A percentile compares a stretch with the other conserved stretches of the same genome.
These are phyloP conservation scores for Lithophane semibrunnea DNA, from an alignment of 2,888 invertebrate genomes.

Conservation along the genomic window DNA sequence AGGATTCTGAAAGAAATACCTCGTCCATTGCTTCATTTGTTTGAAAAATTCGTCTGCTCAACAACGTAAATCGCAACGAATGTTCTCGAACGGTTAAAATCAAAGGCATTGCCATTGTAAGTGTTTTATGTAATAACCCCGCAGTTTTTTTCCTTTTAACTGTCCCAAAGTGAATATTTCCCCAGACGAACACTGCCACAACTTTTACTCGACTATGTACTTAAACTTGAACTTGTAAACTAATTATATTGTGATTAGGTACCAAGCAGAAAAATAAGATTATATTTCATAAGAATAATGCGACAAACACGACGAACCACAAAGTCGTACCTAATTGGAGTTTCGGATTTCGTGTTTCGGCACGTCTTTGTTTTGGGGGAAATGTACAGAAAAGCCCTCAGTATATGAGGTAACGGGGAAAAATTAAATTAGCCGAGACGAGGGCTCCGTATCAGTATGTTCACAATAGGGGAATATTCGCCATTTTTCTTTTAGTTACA, in stretches of 20 bases:
- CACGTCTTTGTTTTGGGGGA: conserved; percentile 64
- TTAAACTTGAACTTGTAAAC: not conserved
- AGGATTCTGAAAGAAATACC: no score
- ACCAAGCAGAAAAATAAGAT: conserved; percentile 33
- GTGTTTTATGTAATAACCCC: not conserved
- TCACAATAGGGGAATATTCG: conserved; percentile 68
- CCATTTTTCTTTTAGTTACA: conserved; percentile 74
- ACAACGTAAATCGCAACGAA: not conserved
- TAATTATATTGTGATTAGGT: not conserved
- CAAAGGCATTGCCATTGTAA: not conserved
- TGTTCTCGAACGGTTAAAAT: not conserved
- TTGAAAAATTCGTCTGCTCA: not conserved
- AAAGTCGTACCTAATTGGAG: conserved; percentile 54
- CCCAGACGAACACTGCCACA: no score
- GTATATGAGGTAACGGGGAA: conserved; percentile 61
- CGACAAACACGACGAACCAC: conserved; percentile 44
- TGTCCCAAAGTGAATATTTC: not conserved
- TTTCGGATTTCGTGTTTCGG: conserved; percentile 60
- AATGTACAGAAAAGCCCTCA: conserved; percentile 54
- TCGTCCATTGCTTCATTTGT: not conserved
- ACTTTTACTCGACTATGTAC: not conserved
- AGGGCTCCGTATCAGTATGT: conserved; percentile 62
- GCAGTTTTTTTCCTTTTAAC: not conserved
- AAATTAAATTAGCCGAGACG: conserved; percentile 67
- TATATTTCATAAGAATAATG: conserved; percentile 41